phyloP scores from a whole-genome alignment of 2,797 vertebrate species.

The Phrynocephalus forsythii region DNA sequence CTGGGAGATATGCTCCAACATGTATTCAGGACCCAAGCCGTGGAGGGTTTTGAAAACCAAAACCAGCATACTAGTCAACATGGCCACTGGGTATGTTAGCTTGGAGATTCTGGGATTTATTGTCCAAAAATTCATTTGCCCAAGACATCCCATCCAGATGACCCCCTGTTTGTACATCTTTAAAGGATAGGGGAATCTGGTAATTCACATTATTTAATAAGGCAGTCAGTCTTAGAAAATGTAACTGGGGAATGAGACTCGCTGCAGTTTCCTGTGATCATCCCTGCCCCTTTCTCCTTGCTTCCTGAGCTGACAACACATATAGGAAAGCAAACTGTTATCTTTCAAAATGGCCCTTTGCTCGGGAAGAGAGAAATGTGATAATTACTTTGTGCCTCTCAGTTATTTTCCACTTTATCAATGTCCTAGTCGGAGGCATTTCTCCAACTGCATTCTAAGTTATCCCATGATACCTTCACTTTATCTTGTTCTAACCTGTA shows the following conservation, averaged over 20 bases:
- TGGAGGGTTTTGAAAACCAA: too few species aligned
- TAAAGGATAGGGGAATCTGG: not conserved
- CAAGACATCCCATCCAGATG: not conserved
- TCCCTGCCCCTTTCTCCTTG: not conserved
- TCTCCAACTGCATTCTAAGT: not conserved
- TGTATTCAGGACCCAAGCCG: too few species aligned
- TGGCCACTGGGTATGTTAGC: not conserved
- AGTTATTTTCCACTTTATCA: slow-evolving; percentile 18
- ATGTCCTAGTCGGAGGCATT: slow-evolving; percentile 10
- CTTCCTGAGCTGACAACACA: slow-evolving; percentile 2
- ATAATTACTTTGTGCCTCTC: slow-evolving; percentile 40
- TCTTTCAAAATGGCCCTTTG: slow-evolving; percentile 13
- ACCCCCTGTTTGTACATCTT: not conserved
- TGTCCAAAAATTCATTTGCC: not conserved
- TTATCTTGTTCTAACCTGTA: not conserved
- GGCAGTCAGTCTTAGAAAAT: not conserved
- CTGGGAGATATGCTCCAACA: too few species aligned
- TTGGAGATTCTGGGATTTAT: not conserved
- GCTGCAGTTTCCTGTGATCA: slow-evolving; percentile 2
- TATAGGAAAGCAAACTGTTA: not conserved
- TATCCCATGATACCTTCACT: not conserved
- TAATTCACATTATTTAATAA: slow-evolving; percentile 4
- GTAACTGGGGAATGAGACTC: not conserved
- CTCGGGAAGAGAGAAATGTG: slow-evolving; percentile 14
- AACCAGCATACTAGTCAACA: not conserved